Evolutionary conservation across 37 sponge, comb jelly and placozoan species (phyloP), one percentile per base, ranked within the genome.

Genomic region (Chondrosia reniformis): DNA sequence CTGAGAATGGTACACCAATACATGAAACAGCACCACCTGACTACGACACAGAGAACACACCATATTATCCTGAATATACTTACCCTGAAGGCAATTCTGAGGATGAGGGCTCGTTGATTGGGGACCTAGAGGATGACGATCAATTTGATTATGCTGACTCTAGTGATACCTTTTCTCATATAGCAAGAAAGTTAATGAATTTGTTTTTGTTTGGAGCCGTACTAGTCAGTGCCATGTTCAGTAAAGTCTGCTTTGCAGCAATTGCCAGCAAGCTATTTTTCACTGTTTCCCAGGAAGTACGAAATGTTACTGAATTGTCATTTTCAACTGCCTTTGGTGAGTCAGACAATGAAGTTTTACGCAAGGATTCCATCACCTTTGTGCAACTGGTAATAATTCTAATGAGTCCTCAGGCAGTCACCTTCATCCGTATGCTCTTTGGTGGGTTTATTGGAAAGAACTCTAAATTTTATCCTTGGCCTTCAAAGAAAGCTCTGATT

Each of bases 371-470:
- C 15, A 69, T 69, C 15, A 39, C 72, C 24, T 69, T 69, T 25
- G 42, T 69, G n/a, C 72, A 83, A 78, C 76, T 94, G 40, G 45
- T 90, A 32, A 49, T 94, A 9, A 58, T 89, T 7, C 7, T 94
- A 37, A 62, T 94, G 67, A 33, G 87, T 1, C 91, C 95, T 8
- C 77, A 90, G n/a, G 25, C 73, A 15, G 10, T 94, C 37, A 80
- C 83, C 3, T 81, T 83, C n/a, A 22, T 81, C 10, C 84, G 91
- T 7, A 79, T 79, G 45, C 22, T 87, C 21, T 63, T 87, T 4
- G 61, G 81, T 40, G 95, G 95, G 45, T 66, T 90, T 0, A 38
- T 89, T 37, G 84, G 84, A 22, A 93, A 93, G 67, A 84, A 75
- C 39, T 54, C 56, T 0, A 76, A 55, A 8, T 46, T 75, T 30